Evolutionary conservation across 1,140 invertebrate genomes (phyloP).

Genomic region (Eueides isabella): DNA sequence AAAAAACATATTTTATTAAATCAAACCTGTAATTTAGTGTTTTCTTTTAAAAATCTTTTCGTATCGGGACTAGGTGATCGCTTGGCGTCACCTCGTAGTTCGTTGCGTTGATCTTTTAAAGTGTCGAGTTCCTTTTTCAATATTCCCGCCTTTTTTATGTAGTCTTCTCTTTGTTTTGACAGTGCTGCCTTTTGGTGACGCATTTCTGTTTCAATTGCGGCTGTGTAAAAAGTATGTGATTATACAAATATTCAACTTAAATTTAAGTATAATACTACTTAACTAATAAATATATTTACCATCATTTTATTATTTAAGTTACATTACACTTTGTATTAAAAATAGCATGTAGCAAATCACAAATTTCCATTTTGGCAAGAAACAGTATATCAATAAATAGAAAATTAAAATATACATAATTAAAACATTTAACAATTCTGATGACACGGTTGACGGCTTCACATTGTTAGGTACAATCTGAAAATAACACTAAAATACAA

Average conservation of each 20-base stretch:
- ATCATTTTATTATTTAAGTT: neutral
- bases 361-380: neutral
- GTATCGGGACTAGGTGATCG: conserved; percentile 86
- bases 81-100: conserved; percentile 85
- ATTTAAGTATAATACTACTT: conserved; percentile 12
- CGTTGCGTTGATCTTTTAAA: conserved; percentile 88
- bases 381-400: neutral
- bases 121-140: conserved; percentile 89
- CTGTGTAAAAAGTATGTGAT: conserved; percentile 50
- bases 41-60: conserved; percentile 88
- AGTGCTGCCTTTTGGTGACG: conserved; percentile 90
- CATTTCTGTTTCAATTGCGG: conserved; percentile 90
- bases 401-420: neutral
- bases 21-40: conserved; percentile 90
- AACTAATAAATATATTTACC: neutral
- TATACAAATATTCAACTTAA: conserved; percentile 15
- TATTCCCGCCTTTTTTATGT: conserved; percentile 86
- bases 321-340: neutral
- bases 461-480: neutral
- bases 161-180: conserved; percentile 89
- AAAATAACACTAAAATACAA: neutral
- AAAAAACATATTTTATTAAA: neutral
- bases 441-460: neutral
- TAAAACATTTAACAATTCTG: neutral
- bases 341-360: conserved; percentile 14